These are phyloP conservation scores for Ypsolopha scabrella DNA, from an alignment of 2,888 invertebrate genomes.

Conservation along the genomic window DNA sequence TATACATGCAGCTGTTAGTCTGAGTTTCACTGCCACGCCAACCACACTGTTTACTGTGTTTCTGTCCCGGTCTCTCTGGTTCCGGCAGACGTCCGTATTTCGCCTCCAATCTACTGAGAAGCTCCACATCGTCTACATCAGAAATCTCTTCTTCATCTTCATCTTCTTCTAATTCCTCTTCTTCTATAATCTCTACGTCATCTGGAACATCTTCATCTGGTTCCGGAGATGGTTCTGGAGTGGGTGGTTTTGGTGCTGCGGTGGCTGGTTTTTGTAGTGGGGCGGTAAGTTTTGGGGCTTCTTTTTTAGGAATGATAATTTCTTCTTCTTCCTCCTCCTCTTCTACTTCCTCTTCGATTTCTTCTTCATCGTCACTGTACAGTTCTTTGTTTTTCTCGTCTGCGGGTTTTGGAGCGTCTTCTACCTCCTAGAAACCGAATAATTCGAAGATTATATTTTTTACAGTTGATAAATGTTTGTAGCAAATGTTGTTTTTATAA, in stretches of 20 bases:
- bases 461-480: no score
- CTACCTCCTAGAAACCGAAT: not conserved
- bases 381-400: not conserved
- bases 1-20: not conserved
- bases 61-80: conserved; percentile 52
- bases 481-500: no score
- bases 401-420: not conserved
- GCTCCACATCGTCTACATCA: conserved; percentile 77
- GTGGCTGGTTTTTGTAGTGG: conserved; percentile 8
- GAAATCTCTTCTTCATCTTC: conserved; percentile 67
- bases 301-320: conserved; percentile 32
- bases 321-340: conserved; percentile 40
- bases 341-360: conserved; percentile 30
- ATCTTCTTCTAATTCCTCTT: conserved; percentile 60
- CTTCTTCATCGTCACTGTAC: not conserved
- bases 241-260: not conserved
- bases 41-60: conserved; percentile 48
- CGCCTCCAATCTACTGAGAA: conserved; percentile 77
- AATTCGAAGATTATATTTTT: no score
- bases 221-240: not conserved
- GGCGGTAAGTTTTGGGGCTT: conserved; percentile 26
- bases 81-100: conserved; percentile 79
- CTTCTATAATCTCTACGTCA: conserved; percentile 58
- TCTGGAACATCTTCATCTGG: conserved; percentile 28
- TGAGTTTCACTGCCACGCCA: conserved; percentile 15